Conservation (phyloP, 2,113 vertebrate species). For the Carassius carassius region DNA sequence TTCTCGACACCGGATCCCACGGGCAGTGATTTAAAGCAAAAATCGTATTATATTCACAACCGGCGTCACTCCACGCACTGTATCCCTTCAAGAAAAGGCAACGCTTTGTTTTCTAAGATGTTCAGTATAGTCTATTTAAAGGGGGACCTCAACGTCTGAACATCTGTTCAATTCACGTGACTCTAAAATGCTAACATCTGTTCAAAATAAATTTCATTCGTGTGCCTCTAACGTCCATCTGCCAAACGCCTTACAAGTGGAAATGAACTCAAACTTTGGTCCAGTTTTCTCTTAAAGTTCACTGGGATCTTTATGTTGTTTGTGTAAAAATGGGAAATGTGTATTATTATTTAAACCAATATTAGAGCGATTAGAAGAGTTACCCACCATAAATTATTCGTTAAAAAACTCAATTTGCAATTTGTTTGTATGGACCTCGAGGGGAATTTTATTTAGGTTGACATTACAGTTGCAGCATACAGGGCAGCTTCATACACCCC, state of each 20-base stretch:
- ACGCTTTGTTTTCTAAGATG: slow-evolving; percentile 44
- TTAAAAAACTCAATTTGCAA: not conserved
- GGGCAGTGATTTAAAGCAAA: slow-evolving; percentile 30
- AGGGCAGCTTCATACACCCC: slow-evolving; percentile 80
- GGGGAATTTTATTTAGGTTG: slow-evolving; percentile 37
- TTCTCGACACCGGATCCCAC: slow-evolving; percentile 13
- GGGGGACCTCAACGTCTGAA: slow-evolving; percentile 56
- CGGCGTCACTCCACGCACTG: slow-evolving; percentile 23
- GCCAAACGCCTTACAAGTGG: slow-evolving; percentile 50
- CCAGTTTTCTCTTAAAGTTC: not conserved
- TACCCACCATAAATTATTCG: not conserved
- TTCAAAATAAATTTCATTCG: slow-evolving; percentile 62
- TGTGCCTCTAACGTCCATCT: slow-evolving; percentile 55
- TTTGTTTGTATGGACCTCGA: not conserved
- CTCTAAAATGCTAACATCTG: slow-evolving; percentile 65
- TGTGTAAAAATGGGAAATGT: not conserved
- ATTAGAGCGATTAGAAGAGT: not conserved
- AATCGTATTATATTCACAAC: slow-evolving; percentile 13
- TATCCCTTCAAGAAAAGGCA: slow-evolving; percentile 42
- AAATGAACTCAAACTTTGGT: slow-evolving; percentile 35
- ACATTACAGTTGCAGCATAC: slow-evolving; percentile 32
- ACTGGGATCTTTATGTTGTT: not conserved
- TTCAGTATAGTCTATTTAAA: slow-evolving; percentile 51
- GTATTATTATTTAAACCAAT: not conserved
- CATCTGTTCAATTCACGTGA: slow-evolving; percentile 66